Conservation (phyloP, 2,797 vertebrate species). For the Lepus oiostolus region DNA sequence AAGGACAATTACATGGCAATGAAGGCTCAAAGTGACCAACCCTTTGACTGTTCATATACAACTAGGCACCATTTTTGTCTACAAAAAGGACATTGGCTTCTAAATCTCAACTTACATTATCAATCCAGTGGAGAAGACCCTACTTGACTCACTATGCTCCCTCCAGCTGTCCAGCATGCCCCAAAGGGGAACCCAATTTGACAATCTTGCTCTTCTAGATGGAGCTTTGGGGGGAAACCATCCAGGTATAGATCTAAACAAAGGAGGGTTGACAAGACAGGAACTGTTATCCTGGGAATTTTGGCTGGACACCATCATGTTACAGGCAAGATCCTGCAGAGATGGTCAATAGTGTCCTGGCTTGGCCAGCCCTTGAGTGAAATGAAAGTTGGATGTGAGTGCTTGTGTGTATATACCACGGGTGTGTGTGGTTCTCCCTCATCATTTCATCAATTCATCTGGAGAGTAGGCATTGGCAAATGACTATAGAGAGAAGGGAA, state of each 20-base stretch:
- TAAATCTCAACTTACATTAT: not conserved
- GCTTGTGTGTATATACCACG: not conserved
- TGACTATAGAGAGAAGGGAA: not conserved
- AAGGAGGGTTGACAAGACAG: not conserved
- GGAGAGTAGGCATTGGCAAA: not conserved
- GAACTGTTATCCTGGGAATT: not conserved
- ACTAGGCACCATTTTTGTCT: not conserved
- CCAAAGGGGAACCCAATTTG: not conserved
- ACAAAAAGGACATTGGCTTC: not conserved
- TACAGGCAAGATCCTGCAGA: not conserved
- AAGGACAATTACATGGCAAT: not conserved
- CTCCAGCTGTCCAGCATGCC: not conserved
- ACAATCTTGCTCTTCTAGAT: not conserved
- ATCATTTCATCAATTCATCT: not conserved
- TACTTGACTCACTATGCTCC: not conserved
- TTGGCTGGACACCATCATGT: not conserved
- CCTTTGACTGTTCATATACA: not conserved
- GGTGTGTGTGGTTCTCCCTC: not conserved
- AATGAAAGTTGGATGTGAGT: not conserved
- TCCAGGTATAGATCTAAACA: not conserved
- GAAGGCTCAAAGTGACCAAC: not conserved
- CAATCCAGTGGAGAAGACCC: accelerated
- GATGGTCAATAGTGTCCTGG: no score
- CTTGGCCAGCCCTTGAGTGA: not conserved
- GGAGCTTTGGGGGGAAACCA: not conserved